phyloP scores from a whole-genome alignment of 2,113 vertebrate species.

The Antechinus flavipes region DNA sequence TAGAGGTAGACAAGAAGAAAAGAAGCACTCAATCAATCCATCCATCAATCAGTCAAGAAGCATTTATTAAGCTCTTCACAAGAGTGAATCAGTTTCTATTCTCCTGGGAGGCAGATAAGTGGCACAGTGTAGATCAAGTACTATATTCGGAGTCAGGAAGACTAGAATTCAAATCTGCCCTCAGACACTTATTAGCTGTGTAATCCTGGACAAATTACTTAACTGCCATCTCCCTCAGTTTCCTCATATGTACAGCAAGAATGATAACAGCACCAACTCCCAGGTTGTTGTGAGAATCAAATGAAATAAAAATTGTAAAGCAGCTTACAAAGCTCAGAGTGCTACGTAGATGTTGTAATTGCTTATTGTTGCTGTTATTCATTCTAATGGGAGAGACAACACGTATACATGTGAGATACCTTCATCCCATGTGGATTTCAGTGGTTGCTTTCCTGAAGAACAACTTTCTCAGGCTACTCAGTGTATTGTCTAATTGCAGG shows the following conservation, averaged over 20 bases:
- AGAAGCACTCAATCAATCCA: neutral
- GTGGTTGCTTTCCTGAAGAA: neutral
- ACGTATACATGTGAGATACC: neutral
- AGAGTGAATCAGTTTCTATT: neutral
- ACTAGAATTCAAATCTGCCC: neutral
- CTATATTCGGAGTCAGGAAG: neutral
- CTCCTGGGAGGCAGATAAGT: neutral
- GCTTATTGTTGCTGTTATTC: neutral
- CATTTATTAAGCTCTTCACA: neutral
- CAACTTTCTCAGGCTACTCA: neutral
- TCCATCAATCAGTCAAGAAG: neutral
- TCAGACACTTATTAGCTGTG: neutral
- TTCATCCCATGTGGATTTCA: neutral
- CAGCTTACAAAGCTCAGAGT: neutral
- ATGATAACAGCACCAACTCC: neutral
- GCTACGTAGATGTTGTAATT: neutral
- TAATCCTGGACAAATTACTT: neutral
- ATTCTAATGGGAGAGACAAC: neutral
- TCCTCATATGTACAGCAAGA: neutral
- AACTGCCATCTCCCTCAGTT: neutral
- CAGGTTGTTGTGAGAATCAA: neutral
- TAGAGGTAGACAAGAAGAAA: neutral
- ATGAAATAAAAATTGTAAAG: neutral
- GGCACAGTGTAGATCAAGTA: neutral
- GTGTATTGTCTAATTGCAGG: neutral